A percentile compares a stretch with the other conserved stretches of the same genome.
Conservation (phyloP, 2,113 vertebrate species). For the Castor canadensis region DNA sequence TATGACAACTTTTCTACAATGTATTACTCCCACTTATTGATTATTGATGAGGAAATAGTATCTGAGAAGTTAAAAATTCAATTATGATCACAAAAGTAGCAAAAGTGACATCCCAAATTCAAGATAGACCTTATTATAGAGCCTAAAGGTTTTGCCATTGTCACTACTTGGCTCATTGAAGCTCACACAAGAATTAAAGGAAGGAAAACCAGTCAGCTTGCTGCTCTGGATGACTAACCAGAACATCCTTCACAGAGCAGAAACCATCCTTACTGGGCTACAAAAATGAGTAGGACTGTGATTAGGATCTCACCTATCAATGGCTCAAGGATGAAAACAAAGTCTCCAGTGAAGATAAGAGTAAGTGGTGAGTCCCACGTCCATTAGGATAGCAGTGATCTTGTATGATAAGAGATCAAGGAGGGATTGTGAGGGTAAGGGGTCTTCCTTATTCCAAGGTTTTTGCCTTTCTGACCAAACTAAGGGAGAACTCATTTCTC, state of each 20-base stretch:
- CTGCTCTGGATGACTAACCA: background rate
- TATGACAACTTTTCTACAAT: background rate
- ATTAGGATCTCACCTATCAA: background rate
- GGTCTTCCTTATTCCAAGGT: background rate
- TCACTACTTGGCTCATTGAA: background rate
- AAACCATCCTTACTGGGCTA: background rate
- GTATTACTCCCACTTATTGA: background rate
- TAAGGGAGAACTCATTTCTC: background rate
- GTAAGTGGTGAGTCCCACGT: background rate
- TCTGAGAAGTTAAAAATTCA: background rate
- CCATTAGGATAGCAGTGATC: background rate
- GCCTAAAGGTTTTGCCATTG: accelerated
- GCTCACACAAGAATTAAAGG: background rate
- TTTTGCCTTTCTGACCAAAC: background rate
- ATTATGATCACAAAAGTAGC: background rate
- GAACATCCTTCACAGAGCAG: background rate
- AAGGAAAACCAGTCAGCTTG: accelerated
- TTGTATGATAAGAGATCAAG: background rate
- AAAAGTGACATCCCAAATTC: background rate
- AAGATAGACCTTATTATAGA: background rate
- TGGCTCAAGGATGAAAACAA: background rate
- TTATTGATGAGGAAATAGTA: background rate
- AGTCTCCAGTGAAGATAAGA: background rate
- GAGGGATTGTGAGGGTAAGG: background rate
- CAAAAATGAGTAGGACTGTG: background rate